Evolutionary conservation across 2,888 invertebrate species (phyloP), one percentile per base, ranked within the genome.

Genomic region (Brachylomia viminalis): DNA sequence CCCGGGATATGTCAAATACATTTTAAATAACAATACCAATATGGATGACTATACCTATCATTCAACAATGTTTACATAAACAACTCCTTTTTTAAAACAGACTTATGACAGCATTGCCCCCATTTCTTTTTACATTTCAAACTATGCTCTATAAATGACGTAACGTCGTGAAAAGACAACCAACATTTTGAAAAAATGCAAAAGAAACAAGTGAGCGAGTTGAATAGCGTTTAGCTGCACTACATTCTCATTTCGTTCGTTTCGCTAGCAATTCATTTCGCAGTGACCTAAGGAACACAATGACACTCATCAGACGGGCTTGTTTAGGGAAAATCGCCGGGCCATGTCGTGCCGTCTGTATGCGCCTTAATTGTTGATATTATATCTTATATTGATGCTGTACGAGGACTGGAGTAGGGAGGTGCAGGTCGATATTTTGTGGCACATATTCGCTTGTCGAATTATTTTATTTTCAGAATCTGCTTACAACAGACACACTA

Each of bases 301-400:
- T 95, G 85, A 74, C 90, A 89, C 92, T 96, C 95, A 95, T 96
- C 95, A 96, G 92, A 77, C 89, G 75, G 95, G 93, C 95, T 95
- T 96, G 95, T 95, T 95, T 94, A 92, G 91, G 88, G 83, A 92
- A 94, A 93, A 90, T 86, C 88, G 90, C 75, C 88, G 86, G 86
- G 87, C 81, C 85, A 77, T 72, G 72, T 85, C 86, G 66, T 49
- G 83, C 61, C 83, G 87, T 90, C 91, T 92, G 91, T 92, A 93
- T 92, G 79, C 82, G 88, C 89, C 92, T 90, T 95, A 93, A 95
- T 94, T 94, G 92, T 93, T 91, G 76, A 87, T 87, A 83, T 84
- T 84, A 87, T 85, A 69, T 84, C 81, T 82, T 80, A 79, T 79
- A 80, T 76, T 79, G 73, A 76, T 72, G 65, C 4, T 71, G 33